These are phyloP conservation scores for Himalopsyche anomala DNA, from an alignment of 2,888 invertebrate species.

Conservation along the genomic window DNA sequence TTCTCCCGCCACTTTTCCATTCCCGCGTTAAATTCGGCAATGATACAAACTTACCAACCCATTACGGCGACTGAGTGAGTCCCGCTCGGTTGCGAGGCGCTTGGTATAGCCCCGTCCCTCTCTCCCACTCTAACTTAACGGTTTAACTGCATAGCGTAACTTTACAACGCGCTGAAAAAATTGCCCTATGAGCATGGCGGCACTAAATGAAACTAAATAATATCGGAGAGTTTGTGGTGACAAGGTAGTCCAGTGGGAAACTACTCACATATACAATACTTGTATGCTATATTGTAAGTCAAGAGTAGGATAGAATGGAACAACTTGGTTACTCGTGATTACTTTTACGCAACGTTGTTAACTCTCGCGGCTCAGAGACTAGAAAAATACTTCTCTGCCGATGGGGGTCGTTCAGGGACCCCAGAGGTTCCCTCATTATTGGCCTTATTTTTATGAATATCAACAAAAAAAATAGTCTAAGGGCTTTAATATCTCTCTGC, in stretches of 20 bases:
- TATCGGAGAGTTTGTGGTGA: neutral
- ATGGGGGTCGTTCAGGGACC: no score
- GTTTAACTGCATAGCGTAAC: constrained; percentile 48
- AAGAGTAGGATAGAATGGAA: no score
- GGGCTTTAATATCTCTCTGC: no score
- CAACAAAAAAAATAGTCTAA: no score
- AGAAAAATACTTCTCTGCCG: no score
- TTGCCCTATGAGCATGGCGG: constrained; percentile 58
- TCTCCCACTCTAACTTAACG: constrained; percentile 29
- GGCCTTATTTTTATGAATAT: no score
- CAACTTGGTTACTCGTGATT: no score
- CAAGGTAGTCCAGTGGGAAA: neutral
- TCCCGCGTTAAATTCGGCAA: constrained; percentile 57
- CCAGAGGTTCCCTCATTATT: no score
- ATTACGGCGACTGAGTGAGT: constrained; percentile 36
- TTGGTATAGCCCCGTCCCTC: constrained; percentile 26
- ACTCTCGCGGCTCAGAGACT: no score
- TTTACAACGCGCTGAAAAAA: constrained; percentile 62
- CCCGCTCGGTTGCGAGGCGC: constrained; percentile 16
- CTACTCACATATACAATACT: neutral
- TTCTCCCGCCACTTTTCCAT: constrained; percentile 18
- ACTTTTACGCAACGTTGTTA: no score
- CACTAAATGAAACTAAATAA: constrained; percentile 59
- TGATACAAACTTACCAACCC: constrained; percentile 58
- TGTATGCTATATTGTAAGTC: no score